A percentile compares a stretch with the other conserved stretches of the same genome.
Conservation (phyloP, 2,888 invertebrate species). For the Tetragonisca angustula region DNA sequence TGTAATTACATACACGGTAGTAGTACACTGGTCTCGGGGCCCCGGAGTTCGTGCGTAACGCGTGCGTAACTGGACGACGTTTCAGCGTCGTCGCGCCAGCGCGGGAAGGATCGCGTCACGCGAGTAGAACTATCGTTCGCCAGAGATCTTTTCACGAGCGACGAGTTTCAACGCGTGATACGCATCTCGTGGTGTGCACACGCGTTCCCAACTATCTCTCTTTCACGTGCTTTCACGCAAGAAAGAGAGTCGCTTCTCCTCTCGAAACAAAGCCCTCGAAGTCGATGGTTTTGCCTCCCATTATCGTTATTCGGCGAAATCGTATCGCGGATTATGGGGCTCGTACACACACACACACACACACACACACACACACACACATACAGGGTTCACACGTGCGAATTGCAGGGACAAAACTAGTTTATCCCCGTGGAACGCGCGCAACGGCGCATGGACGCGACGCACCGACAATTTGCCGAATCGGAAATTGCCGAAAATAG, state of each 20-base stretch:
- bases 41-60: neutral
- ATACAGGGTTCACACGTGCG: neutral
- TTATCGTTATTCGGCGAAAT: neutral
- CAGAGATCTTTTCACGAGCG: constrained; percentile 18
- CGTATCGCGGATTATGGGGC: too few species aligned
- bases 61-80: constrained; percentile 3
- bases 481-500: constrained; percentile 62
- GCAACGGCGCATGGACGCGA: too few species aligned
- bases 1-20: neutral
- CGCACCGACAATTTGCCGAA: constrained; percentile 41
- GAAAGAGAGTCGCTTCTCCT: too few species aligned
- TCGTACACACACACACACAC: too few species aligned
- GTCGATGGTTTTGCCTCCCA: neutral
- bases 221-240: too few species aligned
- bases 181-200: neutral
- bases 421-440: constrained; percentile 39
- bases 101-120: neutral
- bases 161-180: constrained; percentile 21
- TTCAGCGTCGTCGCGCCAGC: neutral
- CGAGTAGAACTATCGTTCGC: constrained; percentile 35
- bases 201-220: too few species aligned
- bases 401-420: constrained; percentile 52
- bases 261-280: too few species aligned
- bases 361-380: neutral
- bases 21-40: neutral